Evolutionary conservation across 2,888 invertebrate species (phyloP).

Genomic region (Anarsia innoxiella): DNA sequence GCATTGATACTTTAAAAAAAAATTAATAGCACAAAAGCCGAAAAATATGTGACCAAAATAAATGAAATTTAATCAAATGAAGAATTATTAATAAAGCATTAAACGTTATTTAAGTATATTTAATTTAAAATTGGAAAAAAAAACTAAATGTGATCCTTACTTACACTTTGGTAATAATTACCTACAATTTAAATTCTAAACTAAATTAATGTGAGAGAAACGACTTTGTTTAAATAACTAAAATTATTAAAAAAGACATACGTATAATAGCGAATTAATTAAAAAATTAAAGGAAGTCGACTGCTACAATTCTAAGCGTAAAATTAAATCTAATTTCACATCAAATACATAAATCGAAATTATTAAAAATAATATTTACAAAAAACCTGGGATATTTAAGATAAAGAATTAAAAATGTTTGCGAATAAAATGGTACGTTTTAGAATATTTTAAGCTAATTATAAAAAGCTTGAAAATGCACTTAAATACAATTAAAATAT

Average conservation of each 20-base stretch:
- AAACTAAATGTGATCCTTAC: constrained; percentile 60
- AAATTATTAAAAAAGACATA: constrained; percentile 16
- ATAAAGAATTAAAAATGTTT: neutral
- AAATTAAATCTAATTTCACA: constrained; percentile 20
- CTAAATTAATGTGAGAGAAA: constrained; percentile 42
- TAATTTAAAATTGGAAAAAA: constrained; percentile 20
- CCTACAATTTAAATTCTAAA: constrained; percentile 36
- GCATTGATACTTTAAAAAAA: too few relatives aligned
- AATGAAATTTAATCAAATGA: too few relatives aligned
- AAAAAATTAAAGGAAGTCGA: constrained; percentile 8
- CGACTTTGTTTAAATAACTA: constrained; percentile 19
- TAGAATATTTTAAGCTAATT: too few relatives aligned
- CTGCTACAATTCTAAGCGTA: constrained; percentile 11
- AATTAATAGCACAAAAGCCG: too few relatives aligned
- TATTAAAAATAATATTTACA: constrained; percentile 30
- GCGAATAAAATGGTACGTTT: neutral
- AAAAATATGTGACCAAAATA: too few relatives aligned
- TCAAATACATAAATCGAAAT: constrained; percentile 14
- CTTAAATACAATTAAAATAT: constrained; percentile 5
- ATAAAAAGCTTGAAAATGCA: constrained; percentile 8
- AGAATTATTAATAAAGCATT: too few relatives aligned
- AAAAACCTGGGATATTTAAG: constrained; percentile 8
- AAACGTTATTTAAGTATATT: constrained; percentile 22
- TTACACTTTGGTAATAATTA: constrained; percentile 73
- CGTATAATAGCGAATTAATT: constrained; percentile 8